Percentiles rank a stretch among this genome's conserved stretches.
These are phyloP conservation scores for Oxytorus armatus DNA, from an alignment of 2,888 invertebrate genomes.

Conservation along the genomic window DNA sequence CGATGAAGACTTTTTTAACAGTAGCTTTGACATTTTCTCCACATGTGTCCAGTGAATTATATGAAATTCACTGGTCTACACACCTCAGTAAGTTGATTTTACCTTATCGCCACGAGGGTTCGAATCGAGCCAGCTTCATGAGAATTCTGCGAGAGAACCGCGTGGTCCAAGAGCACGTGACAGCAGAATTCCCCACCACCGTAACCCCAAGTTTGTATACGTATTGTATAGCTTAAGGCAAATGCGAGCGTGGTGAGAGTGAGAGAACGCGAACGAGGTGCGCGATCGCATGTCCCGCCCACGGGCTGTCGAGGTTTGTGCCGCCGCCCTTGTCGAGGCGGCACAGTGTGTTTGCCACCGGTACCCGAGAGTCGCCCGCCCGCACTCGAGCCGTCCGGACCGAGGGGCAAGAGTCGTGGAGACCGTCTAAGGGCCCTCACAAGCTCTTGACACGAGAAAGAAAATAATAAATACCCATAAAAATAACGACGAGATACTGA, in stretches of 20 bases:
- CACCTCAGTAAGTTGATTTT: conserved; percentile 7
- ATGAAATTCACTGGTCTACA: too few species aligned
- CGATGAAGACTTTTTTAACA: too few species aligned
- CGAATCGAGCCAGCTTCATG: conserved; percentile 9
- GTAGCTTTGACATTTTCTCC: too few species aligned
- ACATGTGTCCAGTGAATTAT: too few species aligned
- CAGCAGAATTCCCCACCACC: conserved; percentile 76
- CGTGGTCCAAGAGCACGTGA: conserved; percentile 82
- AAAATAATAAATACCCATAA: conserved; percentile 5
- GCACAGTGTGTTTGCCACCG: conserved; percentile 72
- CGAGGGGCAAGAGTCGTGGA: conserved; percentile 65
- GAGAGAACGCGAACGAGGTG: conserved; percentile 62
- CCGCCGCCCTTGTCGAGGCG: conserved; percentile 78
- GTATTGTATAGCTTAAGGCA: conserved; percentile 7
- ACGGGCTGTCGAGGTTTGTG: conserved; percentile 77
- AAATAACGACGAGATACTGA: not conserved
- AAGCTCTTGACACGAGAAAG: conserved; percentile 19
- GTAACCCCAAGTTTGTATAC: conserved; percentile 20
- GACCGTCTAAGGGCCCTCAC: conserved; percentile 49
- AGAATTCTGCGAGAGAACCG: conserved; percentile 71
- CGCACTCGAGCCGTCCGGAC: conserved; percentile 80
- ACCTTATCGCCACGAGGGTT: conserved; percentile 4
- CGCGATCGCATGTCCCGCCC: conserved; percentile 83
- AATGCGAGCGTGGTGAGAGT: conserved; percentile 27
- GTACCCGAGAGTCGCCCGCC: conserved; percentile 78